phyloP scores from a whole-genome alignment of 1,140 invertebrate genomes.

The Melitaea cinxia region DNA sequence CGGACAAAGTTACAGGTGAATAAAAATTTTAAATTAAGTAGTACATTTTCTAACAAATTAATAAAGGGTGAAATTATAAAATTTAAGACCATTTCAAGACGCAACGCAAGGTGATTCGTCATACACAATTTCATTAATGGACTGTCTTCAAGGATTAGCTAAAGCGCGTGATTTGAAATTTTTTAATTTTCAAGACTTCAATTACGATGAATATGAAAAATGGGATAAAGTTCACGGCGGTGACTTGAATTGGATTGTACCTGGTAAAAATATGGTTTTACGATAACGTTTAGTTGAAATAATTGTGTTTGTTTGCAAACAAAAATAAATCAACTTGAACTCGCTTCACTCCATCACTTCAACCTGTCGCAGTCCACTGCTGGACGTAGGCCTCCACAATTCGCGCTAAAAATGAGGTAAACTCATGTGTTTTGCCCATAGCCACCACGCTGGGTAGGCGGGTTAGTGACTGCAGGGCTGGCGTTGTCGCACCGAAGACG shows the following conservation, averaged over 20 bases:
- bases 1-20: conserved; percentile 81
- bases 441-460: no score
- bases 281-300: no score
- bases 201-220: conserved; percentile 96
- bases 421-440: no score
- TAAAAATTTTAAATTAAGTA: conserved; percentile 2
- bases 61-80: not conserved
- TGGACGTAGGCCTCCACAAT: no score
- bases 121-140: conserved; percentile 91
- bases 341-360: no score
- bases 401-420: no score
- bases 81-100: conserved; percentile 89
- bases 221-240: conserved; percentile 97
- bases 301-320: no score
- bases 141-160: conserved; percentile 93
- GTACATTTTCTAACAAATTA: not conserved
- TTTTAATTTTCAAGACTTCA: conserved; percentile 97
- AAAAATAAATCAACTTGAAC: no score
- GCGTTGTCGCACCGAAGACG: no score
- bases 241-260: conserved; percentile 99
- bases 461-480: no score
- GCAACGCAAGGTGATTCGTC: conserved; percentile 91
- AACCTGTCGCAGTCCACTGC: no score
- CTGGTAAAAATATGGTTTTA: no score
- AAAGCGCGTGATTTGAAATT: conserved; percentile 94